Evolutionary conservation across 2,113 vertebrate genomes (phyloP).

Genomic region (Xiphorhynchus elegans): DNA sequence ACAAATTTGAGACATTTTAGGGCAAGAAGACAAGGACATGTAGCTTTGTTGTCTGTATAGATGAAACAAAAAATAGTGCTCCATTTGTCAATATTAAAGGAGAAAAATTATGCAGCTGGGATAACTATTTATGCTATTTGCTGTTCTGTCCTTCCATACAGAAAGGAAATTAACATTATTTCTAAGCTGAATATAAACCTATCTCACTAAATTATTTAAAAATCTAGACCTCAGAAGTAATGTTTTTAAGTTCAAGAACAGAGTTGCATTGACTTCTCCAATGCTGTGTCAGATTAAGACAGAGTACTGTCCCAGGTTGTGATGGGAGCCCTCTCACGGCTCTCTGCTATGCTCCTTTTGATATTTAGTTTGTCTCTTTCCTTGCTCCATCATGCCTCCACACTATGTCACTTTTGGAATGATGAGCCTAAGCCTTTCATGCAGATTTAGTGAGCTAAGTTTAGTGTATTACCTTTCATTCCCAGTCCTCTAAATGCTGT

Average conservation of each 20-base stretch:
- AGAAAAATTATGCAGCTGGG: neutral
- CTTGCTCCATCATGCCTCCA: rapidly evolving
- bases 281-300: neutral
- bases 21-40: neutral
- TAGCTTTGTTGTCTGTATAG: neutral
- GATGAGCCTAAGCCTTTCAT: neutral
- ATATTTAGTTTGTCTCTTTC: neutral
- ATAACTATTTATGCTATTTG: neutral
- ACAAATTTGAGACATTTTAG: neutral
- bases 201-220: neutral
- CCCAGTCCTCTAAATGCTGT: neutral
- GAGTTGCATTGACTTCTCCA: neutral
- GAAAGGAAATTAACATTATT: neutral
- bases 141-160: neutral
- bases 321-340: neutral
- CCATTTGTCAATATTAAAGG: neutral
- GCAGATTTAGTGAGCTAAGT: neutral
- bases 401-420: neutral
- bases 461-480: neutral
- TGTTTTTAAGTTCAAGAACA: neutral
- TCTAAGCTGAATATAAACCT: neutral
- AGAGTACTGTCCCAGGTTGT: neutral
- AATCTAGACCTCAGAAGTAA: neutral
- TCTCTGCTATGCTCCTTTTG: neutral
- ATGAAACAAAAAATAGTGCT: neutral